Evolutionary conservation across 2,888 invertebrate genomes (phyloP), one percentile per base, ranked within the genome.

Genomic region (Acrobasis repandana): DNA sequence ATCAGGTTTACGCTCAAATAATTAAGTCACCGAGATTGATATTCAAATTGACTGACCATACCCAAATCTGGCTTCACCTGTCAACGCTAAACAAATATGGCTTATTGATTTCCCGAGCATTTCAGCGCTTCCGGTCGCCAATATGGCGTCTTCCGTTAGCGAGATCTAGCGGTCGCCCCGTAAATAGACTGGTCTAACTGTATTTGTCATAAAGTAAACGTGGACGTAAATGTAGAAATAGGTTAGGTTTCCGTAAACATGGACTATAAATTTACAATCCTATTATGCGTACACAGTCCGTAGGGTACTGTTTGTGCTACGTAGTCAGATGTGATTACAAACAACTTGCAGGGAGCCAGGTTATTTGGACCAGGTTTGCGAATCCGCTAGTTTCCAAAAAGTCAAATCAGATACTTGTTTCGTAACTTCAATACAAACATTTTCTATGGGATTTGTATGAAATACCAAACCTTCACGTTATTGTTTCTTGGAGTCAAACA

Each of bases 161-260:
- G 62, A 63, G 63, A 61, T 52, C 65, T 65, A 63, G 65, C 64
- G 61, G 63, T 60, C 52, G 33, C 14, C 18, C 56, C 60, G 56
- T 63, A 65, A 58, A 63, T 56, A 61, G 62, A 60, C 52, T 8
- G n/a, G 52, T 60, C 38, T 50, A 52, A 52, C 60, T 52, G 52
- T 60, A 34, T 16, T 20, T 46, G 60, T 33, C 50, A 11, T 51
- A 46, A 33, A 52, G 52, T 46, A 9, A 33, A 38, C 33, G 20
- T n/a, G 51, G 60, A 60, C n/a, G n/a, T n/a, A n/a, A 60, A 33
- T 43, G 36, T 49, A 18, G 50, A 43, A 49, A 50, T 14, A 38
- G 54, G 36, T 38, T 43, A 11, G 38, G 38, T 54, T 54, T 54
- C 54, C 54, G 54, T 54, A 54, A 54, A 54, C 18, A 54, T 18